Evolutionary conservation across 2,888 invertebrate genomes (phyloP).

Genomic region (Mellilla xanthometata): DNA sequence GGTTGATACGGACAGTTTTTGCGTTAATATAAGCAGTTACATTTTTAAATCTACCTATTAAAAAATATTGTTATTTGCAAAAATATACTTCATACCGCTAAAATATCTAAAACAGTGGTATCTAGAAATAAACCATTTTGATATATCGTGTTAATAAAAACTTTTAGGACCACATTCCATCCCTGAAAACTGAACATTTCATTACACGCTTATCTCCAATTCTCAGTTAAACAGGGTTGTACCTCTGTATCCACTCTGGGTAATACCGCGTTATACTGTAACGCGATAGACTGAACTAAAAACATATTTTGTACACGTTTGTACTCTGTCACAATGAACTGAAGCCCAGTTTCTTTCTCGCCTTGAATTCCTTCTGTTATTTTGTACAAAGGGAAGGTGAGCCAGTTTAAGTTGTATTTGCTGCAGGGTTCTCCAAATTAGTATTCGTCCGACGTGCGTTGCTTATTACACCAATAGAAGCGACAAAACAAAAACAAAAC

Average conservation of each 20-base stretch:
- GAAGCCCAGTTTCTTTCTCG: too few relatives aligned
- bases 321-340: constrained; percentile 9
- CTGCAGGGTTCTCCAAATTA: constrained; percentile 45
- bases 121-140: too few relatives aligned
- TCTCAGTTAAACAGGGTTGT: too few relatives aligned
- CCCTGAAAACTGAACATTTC: too few relatives aligned
- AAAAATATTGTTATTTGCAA: too few relatives aligned
- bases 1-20: too few relatives aligned
- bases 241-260: constrained; percentile 7
- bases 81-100: too few relatives aligned
- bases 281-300: constrained; percentile 5
- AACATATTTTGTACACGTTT: constrained; percentile 3
- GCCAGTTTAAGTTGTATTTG: constrained; percentile 4
- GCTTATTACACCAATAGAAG: constrained; percentile 71
- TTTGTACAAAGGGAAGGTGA: constrained; percentile 21
- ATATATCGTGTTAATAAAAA: too few relatives aligned
- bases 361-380: background rate
- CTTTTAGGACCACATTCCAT: too few relatives aligned
- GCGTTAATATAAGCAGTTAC: too few relatives aligned
- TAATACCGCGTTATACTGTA: constrained; percentile 9
- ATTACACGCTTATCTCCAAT: constrained; percentile 10
- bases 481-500: constrained; percentile 64
- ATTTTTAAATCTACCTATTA: too few relatives aligned
- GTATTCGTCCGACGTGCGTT: constrained; percentile 58
- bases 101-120: too few relatives aligned